Base-by-base conservation (phyloP, 2,888 invertebrate genomes). In the Andrena chrysosceles region DNA sequence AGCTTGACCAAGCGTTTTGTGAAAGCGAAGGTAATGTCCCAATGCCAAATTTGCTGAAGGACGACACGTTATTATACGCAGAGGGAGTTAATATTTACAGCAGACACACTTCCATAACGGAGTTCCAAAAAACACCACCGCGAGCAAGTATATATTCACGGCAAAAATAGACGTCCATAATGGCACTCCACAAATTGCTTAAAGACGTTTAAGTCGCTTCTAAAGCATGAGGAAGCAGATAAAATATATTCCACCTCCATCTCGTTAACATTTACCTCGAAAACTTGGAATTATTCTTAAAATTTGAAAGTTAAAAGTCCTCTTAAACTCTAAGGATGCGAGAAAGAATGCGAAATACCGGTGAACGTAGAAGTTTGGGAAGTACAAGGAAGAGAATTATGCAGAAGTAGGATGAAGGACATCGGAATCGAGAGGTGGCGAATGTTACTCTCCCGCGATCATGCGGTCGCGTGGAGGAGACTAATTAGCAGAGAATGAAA, bases 401-500 rank as follows among this genome's bases (percentile, higher is more conserved):
- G 5, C 42, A 5, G 1, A 1, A 26, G 23, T 4, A 0, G 1
- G 8, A 23, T 2, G 26, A 56, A 6, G 8, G 2, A 13, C 16
- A 35, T n/a, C n/a, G 5, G 23, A 33, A n/a, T 20, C 23, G 26
- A 35, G 31, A 66, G 48, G 20, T 23, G 33, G 7, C 6, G 26
- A 26, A 48, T 16, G 31, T 67, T 29, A 62, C 23, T 20, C 2
- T 23, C 10, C 16, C 16, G 66, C 8, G 20, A 35, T 69, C 59
- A 7, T 49, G 79, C 48, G 59, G 48, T 72, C 29, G 8, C 49
- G 4, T n/a, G 26, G 23, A 1, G 1, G 29, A 16, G 16, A 56
- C 60, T 62, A 82, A 81, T 75, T 82, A 64, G 49, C 8, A 62
- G 67, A 70, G 31, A 67, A 62, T 35, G 59, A 49, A 66, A 56